Percentiles rank a stretch among this genome's conserved stretches.
Evolutionary conservation across 2,113 vertebrate genomes (phyloP).

Genomic region (Melanostigma gelatinosum): DNA sequence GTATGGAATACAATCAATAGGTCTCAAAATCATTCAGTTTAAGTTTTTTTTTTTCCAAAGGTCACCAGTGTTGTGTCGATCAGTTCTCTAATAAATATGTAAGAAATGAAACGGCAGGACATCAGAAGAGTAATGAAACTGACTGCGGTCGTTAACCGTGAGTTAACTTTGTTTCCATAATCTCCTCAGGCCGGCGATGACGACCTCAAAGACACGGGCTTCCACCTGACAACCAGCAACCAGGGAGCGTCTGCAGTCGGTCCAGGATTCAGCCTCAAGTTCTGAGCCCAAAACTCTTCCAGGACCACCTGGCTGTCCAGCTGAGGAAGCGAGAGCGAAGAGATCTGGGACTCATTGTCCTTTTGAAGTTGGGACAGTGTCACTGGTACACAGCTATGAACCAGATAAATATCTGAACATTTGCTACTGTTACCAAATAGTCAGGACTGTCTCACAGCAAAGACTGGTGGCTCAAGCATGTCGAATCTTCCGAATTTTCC

Average conservation of each 20-base stretch:
- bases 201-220: slow-evolving; percentile 94
- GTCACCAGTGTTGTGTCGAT: slow-evolving; percentile 21
- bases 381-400: slow-evolving; percentile 31
- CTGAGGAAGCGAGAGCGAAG: slow-evolving; percentile 27
- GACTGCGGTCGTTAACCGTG: not conserved
- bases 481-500: slow-evolving; percentile 7
- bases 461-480: slow-evolving; percentile 50
- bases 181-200: slow-evolving; percentile 90
- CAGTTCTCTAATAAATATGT: slow-evolving; percentile 10
- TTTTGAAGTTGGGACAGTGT: slow-evolving; percentile 31
- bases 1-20: slow-evolving; percentile 8
- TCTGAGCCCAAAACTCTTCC: slow-evolving; percentile 76
- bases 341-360: slow-evolving; percentile 42
- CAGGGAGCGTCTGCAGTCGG: slow-evolving; percentile 95
- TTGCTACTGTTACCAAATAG: slow-evolving; percentile 49
- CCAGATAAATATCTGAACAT: slow-evolving; percentile 43
- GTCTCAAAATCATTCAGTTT: not conserved
- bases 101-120: not conserved
- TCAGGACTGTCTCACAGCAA: slow-evolving; percentile 71
- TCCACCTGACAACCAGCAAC: slow-evolving; percentile 95
- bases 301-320: not conserved
- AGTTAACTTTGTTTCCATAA: not conserved
- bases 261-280: slow-evolving; percentile 97
- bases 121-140: not conserved
- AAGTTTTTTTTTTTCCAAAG: slow-evolving; percentile 6